A percentile compares a stretch with the other conserved stretches of the same genome.
Conservation (phyloP, 2,113 vertebrate species). For the Python bivittatus region DNA sequence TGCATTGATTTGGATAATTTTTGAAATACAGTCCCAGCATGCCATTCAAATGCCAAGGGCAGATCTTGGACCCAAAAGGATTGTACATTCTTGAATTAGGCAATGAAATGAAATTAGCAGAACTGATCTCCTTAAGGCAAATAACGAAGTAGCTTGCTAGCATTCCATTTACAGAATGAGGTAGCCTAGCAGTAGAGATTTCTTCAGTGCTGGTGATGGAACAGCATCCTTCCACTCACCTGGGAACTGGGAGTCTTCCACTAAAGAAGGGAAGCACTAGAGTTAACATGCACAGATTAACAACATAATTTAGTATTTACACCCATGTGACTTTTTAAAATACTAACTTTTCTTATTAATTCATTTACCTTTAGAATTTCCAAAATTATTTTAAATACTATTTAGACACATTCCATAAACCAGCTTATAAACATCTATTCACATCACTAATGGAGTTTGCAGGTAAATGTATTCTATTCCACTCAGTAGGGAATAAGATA, state of each 20-base stretch:
- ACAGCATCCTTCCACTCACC: not conserved
- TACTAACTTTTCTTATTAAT: not conserved
- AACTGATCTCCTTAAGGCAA: not conserved
- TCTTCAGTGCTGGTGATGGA: not conserved
- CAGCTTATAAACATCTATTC: slow-evolving; percentile 1
- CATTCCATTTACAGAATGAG: not conserved
- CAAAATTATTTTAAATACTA: not conserved
- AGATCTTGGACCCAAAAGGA: not conserved
- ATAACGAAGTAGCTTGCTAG: not conserved
- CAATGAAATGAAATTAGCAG: not conserved
- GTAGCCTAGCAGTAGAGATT: not conserved
- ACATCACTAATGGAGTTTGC: not conserved
- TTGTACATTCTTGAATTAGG: not conserved
- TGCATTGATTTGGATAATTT: not conserved
- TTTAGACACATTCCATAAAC: not conserved
- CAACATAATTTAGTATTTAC: not conserved
- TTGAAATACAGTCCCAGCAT: not conserved
- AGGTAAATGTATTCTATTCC: not conserved
- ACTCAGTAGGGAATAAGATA: not conserved
- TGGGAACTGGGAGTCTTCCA: not conserved
- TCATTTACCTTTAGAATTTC: not conserved
- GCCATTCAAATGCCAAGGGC: not conserved
- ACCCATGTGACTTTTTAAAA: not conserved
- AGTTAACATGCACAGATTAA: not conserved
- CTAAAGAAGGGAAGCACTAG: not conserved